These are phyloP conservation scores for Dromaius novaehollandiae DNA, from an alignment of 2,113 vertebrate genomes.

Conservation along the genomic window DNA sequence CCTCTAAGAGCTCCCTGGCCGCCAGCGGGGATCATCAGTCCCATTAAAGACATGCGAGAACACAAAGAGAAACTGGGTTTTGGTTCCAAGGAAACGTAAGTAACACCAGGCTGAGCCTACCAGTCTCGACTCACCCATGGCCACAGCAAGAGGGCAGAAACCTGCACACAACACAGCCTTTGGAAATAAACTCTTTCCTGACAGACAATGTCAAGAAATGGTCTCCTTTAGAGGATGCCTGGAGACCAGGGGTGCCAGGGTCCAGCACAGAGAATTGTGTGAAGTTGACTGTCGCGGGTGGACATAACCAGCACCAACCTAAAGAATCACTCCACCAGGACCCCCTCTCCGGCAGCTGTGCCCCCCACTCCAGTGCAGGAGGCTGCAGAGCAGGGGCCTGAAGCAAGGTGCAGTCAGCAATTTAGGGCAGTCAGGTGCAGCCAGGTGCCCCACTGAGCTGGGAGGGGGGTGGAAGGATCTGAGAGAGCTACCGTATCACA, in stretches of 20 bases:
- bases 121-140: neutral
- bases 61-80: too few species aligned
- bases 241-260: neutral
- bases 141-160: neutral
- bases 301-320: neutral
- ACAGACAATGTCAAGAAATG: too few species aligned
- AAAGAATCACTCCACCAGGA: neutral
- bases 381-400: neutral
- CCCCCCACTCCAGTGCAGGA: neutral
- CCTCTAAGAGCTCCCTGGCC: too few species aligned
- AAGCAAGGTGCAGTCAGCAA: neutral
- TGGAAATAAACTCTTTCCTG: neutral
- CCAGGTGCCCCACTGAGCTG: neutral
- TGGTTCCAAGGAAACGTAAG: too few species aligned
- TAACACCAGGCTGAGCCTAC: neutral
- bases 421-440: neutral
- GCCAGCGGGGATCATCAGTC: too few species aligned
- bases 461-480: neutral
- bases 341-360: neutral
- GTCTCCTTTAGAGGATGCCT: too few species aligned
- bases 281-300: neutral
- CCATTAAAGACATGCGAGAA: too few species aligned
- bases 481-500: neutral
- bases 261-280: neutral
- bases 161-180: neutral